Percentiles rank a stretch among this genome's conserved stretches.
Conservation (phyloP, 53 echinoderm and acorn worm genomes). For the Temnopleurus reevesii region DNA sequence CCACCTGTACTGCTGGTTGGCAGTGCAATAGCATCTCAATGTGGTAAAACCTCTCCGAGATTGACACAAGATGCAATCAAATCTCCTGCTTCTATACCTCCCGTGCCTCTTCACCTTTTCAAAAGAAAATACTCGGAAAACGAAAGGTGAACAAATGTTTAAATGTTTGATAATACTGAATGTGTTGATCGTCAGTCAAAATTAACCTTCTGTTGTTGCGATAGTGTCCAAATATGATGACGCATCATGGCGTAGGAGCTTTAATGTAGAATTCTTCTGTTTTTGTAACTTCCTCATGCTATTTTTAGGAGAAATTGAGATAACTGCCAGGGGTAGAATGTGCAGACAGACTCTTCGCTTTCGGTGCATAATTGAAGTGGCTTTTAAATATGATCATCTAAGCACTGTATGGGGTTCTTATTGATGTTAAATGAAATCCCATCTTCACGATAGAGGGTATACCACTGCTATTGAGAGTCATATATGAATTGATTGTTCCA, state of each 20-base stretch:
- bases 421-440: no score
- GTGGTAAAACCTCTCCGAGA: not conserved
- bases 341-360: not conserved
- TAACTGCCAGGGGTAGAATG: not conserved
- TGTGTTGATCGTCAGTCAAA: not conserved
- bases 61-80: conserved; percentile 34
- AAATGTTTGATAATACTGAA: not conserved
- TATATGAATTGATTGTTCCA: no score
- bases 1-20: conserved; percentile 31
- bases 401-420: no score
- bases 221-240: not conserved
- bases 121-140: not conserved
- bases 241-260: not conserved
- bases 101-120: not conserved
- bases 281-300: not conserved
- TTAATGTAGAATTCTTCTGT: not conserved
- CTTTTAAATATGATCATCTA: no score
- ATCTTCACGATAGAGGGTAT: no score
- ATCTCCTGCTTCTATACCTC: not conserved
- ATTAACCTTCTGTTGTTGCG: not conserved
- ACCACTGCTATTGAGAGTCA: no score
- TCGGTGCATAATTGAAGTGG: not conserved
- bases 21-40: not conserved
- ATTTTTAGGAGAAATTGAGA: not conserved
- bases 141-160: conserved; percentile 39